Evolutionary conservation across 2,113 vertebrate species (phyloP), one percentile per base, ranked within the genome.

Genomic region (Phalacrocorax pelagicus): DNA sequence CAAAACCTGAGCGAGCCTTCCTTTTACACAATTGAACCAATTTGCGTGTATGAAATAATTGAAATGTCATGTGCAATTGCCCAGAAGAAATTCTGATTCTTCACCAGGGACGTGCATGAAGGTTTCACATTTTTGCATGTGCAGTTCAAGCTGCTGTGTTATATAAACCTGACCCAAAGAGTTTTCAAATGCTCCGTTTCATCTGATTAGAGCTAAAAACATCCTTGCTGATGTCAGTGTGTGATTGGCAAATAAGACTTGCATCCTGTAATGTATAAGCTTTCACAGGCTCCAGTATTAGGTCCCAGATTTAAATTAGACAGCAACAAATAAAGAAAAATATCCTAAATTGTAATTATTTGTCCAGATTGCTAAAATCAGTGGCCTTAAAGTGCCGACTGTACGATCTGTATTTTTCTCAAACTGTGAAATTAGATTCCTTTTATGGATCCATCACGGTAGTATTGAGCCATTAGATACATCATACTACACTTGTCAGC

Each of bases 401-500:
- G 27, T 86, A 93, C 80, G 54, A 86, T 94, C 66, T 73, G 49
- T 89, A 89, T 97, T 96, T 86, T 36, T 49, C 49, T 70, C 77
- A 95, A 88, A 89, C 73, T 93, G 88, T 94, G 92, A 96, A 94
- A 95, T 91, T 85, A 89, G 54, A 65, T 75, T 96, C 83, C 62
- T 96, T 93, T 96, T 94, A 94, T 57, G 51, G 81, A 94, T 93
- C 88, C 77, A 93, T 96, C 94, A 92, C 8, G 1, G 77, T 82
- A 51, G 81, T 40, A 94, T 95, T 82, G 91, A 96, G 86, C 77
- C 96, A 91, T 96, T 95, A 94, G 92, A 84, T 92, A 92, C 83
- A 94, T 96, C 96, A 95, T 88, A 91, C 34, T 88, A 79, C 69
- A 91, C 92, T 92, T 96, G 80, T 94, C 92, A 95, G 54, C 52